These are phyloP conservation scores for Mormyrus proboscirostris DNA, from an alignment of 2,797 vertebrate genomes.

Conservation along the genomic window DNA sequence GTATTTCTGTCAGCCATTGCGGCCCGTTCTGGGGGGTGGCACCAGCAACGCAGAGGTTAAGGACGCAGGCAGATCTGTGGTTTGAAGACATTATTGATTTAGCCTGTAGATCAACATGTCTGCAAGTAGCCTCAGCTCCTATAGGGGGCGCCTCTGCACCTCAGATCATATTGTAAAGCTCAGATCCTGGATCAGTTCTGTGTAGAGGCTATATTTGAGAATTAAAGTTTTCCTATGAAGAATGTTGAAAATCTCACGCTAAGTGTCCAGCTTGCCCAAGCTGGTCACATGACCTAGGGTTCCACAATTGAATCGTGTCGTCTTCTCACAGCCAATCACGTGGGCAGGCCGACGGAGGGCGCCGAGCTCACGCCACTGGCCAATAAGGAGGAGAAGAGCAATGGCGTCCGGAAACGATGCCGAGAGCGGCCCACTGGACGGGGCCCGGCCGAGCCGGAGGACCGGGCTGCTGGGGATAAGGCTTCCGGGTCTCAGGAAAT, in stretches of 20 bases:
- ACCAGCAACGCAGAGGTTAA: not conserved
- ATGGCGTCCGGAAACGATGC: constrained; percentile 64
- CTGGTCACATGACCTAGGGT: not conserved
- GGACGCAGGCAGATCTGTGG: not conserved
- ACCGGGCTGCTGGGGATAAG: constrained; percentile 29
- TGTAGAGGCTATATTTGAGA: not conserved
- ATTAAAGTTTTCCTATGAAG: not conserved
- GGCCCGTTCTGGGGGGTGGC: not conserved
- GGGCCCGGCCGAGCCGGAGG: constrained; percentile 33
- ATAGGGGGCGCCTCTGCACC: not conserved
- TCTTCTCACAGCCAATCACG: constrained; percentile 52
- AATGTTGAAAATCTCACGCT: not conserved
- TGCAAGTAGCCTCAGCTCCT: not conserved
- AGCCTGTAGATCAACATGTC: not conserved
- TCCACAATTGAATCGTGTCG: not conserved
- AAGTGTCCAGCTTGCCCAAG: not conserved
- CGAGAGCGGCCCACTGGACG: constrained; percentile 54
- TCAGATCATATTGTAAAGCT: not conserved
- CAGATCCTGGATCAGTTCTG: not conserved
- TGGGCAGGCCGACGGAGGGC: constrained; percentile 51
- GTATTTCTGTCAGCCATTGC: not conserved
- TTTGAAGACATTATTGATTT: not conserved
- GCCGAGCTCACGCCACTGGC: constrained; percentile 46
- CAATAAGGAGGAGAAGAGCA: constrained; percentile 71
- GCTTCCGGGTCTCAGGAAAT: constrained; percentile 46